phyloP scores from a whole-genome alignment of 2,113 vertebrate genomes.

The Neodontobutis hainanensis region DNA sequence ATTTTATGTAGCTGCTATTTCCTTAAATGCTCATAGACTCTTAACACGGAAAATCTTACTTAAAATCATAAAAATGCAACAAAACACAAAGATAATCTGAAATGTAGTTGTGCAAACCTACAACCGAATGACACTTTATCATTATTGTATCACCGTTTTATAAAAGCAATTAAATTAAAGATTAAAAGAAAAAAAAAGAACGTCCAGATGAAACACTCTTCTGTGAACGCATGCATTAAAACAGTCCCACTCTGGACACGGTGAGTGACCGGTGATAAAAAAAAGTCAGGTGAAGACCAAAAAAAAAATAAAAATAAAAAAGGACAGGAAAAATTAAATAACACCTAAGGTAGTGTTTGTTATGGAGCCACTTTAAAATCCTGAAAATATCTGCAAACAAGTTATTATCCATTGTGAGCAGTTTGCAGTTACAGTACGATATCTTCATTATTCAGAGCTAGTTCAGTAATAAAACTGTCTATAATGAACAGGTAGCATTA shows the following conservation, averaged over 20 bases:
- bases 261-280: conserved; percentile 54
- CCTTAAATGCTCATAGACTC: conserved; percentile 47
- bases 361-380: not conserved
- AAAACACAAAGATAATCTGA: conserved; percentile 54
- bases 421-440: not conserved
- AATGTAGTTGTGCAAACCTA: conserved; percentile 74
- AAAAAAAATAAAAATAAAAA: conserved; percentile 20
- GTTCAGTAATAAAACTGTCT: not conserved
- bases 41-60: conserved; percentile 23
- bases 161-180: conserved; percentile 73
- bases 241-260: conserved; percentile 38
- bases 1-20: conserved; percentile 52
- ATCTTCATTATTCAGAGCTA: not conserved
- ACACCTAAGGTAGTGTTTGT: conserved; percentile 45
- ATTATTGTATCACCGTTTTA: conserved; percentile 53
- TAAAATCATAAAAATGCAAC: conserved; percentile 56
- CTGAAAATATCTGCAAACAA: not conserved
- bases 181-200: conserved; percentile 22
- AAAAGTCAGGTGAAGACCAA: conserved; percentile 30
- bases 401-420: not conserved
- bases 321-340: conserved; percentile 37
- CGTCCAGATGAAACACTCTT: conserved; percentile 63
- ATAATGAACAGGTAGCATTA: not conserved
- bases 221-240: conserved; percentile 73
- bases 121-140: conserved; percentile 58